phyloP scores from a whole-genome alignment of 2,888 invertebrate species.

The Ectemnius cavifrons region DNA sequence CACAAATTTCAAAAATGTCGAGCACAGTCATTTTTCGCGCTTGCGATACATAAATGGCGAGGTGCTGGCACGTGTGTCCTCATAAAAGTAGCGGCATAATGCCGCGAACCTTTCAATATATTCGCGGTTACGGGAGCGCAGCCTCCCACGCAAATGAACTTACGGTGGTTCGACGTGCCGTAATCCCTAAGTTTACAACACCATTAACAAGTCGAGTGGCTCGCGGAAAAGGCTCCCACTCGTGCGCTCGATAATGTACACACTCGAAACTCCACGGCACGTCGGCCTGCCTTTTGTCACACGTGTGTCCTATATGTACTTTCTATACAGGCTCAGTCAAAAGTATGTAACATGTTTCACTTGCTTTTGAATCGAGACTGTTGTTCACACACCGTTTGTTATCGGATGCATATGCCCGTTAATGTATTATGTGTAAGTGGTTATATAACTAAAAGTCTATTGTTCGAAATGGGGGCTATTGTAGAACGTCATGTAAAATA shows the following conservation, averaged over 20 bases:
- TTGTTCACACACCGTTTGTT: no score
- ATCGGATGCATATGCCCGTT: no score
- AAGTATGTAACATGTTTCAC: no score
- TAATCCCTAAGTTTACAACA: conserved; percentile 49
- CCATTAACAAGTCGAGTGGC: conserved; percentile 41
- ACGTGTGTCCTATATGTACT: background rate
- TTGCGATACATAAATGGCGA: no score
- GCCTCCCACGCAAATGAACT: conserved; percentile 51
- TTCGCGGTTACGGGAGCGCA: conserved; percentile 48
- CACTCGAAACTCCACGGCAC: conserved; percentile 11
- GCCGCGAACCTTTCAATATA: conserved; percentile 54
- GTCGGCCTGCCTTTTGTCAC: background rate
- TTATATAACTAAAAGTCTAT: no score
- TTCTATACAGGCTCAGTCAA: no score
- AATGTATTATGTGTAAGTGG: no score
- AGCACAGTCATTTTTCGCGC: no score
- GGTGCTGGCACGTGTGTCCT: background rate
- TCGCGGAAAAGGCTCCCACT: conserved; percentile 17
- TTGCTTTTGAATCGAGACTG: no score
- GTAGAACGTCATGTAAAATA: no score
- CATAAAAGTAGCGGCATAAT: conserved; percentile 45
- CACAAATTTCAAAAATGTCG: no score
- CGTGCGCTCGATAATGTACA: conserved; percentile 15
- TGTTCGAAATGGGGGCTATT: no score
- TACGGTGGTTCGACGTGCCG: conserved; percentile 35